These are phyloP conservation scores for Semnornis frantzii DNA, from an alignment of 2,113 vertebrate genomes.

Conservation along the genomic window DNA sequence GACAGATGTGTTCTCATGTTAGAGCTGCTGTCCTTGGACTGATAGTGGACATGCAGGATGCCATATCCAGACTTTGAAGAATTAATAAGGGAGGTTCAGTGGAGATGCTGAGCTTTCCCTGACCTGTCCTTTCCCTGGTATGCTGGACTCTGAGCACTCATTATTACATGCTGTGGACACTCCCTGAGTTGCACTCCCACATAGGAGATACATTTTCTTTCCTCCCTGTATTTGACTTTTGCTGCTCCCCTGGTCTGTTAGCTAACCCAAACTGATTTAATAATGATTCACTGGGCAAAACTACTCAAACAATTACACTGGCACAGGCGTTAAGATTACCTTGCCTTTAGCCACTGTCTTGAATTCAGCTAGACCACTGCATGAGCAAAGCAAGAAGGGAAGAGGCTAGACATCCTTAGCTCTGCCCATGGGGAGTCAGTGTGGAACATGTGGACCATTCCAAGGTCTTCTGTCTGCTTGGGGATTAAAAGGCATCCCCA, in stretches of 20 bases:
- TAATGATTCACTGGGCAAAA: not conserved
- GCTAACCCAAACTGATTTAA: not conserved
- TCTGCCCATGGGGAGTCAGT: not conserved
- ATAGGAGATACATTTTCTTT: constrained; percentile 1
- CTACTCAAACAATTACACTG: not conserved
- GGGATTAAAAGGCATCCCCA: not conserved
- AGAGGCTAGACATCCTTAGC: not conserved
- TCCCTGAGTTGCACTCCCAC: not conserved
- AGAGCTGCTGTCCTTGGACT: not conserved
- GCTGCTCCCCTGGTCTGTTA: not conserved
- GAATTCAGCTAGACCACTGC: not conserved
- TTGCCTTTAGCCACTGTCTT: not conserved
- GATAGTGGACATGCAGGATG: not conserved
- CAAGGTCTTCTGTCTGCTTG: not conserved
- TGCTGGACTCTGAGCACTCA: not conserved
- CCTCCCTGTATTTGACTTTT: not conserved
- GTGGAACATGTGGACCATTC: not conserved
- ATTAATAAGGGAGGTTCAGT: not conserved
- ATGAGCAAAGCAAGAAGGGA: not conserved
- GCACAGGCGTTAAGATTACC: not conserved
- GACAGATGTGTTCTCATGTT: not conserved
- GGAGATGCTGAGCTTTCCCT: not conserved
- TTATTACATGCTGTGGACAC: not conserved
- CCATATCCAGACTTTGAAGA: not conserved
- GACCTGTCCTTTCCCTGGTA: not conserved